These are phyloP conservation scores for Sinopyrophorus schimmeli DNA, from an alignment of 2,888 invertebrate genomes.

Conservation along the genomic window DNA sequence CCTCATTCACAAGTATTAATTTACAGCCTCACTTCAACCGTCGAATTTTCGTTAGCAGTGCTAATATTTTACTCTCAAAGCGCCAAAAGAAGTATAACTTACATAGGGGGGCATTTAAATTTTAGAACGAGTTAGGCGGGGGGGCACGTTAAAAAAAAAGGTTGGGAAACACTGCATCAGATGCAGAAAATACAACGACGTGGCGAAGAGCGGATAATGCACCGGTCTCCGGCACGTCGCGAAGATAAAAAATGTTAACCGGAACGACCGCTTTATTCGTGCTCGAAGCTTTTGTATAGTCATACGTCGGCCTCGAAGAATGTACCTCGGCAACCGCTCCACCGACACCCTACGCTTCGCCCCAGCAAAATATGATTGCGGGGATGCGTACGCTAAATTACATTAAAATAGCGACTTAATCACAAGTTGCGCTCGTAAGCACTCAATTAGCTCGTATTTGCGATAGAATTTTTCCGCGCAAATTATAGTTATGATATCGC, in stretches of 20 bases:
- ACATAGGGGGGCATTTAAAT: too few species aligned
- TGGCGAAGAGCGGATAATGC: constrained; percentile 35
- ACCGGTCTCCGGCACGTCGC: constrained; percentile 29
- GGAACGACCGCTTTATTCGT: constrained; percentile 25
- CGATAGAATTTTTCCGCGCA: constrained; percentile 33
- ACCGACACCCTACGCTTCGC: constrained; percentile 35
- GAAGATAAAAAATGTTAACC: constrained; percentile 29
- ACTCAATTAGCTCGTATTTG: constrained; percentile 40
- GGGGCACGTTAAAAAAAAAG: too few species aligned
- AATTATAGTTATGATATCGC: constrained; percentile 30
- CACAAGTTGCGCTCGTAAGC: constrained; percentile 39
- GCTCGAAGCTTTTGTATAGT: constrained; percentile 2
- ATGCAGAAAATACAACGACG: constrained; percentile 27
- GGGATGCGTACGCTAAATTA: constrained; percentile 36
- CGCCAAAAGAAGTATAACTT: too few species aligned
- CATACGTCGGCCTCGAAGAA: constrained; percentile 8
- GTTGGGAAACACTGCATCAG: constrained; percentile 35
- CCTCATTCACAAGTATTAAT: too few species aligned
- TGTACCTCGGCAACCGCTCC: too few species aligned
- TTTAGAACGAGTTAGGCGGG: too few species aligned
- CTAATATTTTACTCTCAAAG: too few species aligned
- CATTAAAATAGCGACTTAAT: constrained; percentile 41
- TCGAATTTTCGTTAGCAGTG: too few species aligned
- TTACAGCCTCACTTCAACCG: too few species aligned
- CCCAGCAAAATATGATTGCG: constrained; percentile 33